Evolutionary conservation across 2,113 vertebrate genomes (phyloP), one percentile per base, ranked within the genome.

Genomic region (Struthio camelus): DNA sequence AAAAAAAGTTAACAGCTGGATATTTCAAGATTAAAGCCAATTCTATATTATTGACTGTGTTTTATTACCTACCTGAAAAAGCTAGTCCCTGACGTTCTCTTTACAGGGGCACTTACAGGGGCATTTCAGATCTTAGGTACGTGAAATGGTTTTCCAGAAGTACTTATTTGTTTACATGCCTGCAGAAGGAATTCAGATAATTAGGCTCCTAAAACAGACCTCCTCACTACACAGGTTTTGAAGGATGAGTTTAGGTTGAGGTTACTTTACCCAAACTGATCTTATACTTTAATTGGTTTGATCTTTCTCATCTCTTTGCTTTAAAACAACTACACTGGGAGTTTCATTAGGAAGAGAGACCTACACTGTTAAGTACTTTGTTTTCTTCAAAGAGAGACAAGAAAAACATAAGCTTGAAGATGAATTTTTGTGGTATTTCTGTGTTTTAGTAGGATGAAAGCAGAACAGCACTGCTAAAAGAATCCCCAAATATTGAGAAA

Each of bases 111-210:
- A 81, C 70, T 91, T 85, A 76, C 42, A 88, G 71, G 75, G 51
- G 23, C 38, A 87, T 72, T 87, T 91, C 48, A 65, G 16, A 15
- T 38, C 22, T 46, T n/a, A 56, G 10, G 25, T 69, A 23, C 53
- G 59, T 54, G 53, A 85, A 91, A 94, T 72, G n/a, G 8, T 34
- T 38, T 40, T 82, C 66, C 82, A 94, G 42, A 82, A 88, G 53
- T 56, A 78, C 48, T 87, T 75, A 65, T 34, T 48, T 69, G 32
- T 53, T 77, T 72, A 62, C 22, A 72, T 20, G 12, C 85, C 32
- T 77, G 8, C 40, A 66, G 54, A 90, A 93, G 54, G 13, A 80
- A 77, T 58, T 50, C 25, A 77, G 25, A 64, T 85, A 92, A 92
- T 88, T 73, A 28, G 5, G 17, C 69, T 85, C 32, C 36, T 79